phyloP scores from a whole-genome alignment of 2,113 vertebrate species.

The Ivindomyrus marchei region DNA sequence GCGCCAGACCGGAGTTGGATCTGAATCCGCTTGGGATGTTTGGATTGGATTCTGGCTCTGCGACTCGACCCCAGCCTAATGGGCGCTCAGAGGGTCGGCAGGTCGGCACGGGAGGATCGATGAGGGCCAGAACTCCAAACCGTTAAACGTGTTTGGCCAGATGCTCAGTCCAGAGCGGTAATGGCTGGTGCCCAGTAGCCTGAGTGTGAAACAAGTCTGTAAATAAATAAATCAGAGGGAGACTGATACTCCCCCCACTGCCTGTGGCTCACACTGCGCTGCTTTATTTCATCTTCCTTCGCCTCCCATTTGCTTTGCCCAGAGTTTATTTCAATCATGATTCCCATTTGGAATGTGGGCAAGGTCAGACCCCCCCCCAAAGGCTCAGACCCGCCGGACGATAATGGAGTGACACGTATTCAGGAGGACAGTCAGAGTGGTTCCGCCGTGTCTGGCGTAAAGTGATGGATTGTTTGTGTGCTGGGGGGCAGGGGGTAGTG shows the following conservation, averaged over 20 bases:
- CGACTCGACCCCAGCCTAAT: background rate
- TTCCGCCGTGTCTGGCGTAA: background rate
- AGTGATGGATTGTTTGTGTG: background rate
- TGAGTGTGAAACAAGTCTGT: background rate
- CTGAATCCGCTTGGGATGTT: background rate
- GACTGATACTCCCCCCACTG: background rate
- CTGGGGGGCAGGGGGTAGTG: background rate
- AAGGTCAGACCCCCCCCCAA: background rate
- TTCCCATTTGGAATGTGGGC: background rate
- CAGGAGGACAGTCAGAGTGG: background rate
- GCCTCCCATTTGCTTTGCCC: background rate
- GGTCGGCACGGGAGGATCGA: background rate
- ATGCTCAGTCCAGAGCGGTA: background rate
- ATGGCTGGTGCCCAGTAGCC: background rate
- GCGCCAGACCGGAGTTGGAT: no score
- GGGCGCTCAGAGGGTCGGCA: background rate
- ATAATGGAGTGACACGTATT: background rate
- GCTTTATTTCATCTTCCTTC: slow-evolving; percentile 18
- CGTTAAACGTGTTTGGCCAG: background rate
- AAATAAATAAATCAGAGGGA: background rate
- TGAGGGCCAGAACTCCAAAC: background rate
- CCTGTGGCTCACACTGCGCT: slow-evolving; percentile 19
- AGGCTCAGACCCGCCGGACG: background rate
- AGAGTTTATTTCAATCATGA: background rate
- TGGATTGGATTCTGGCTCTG: background rate